Evolutionary conservation across 2,888 invertebrate species (phyloP), one percentile per base, ranked within the genome.

Genomic region (Cenopis cana): DNA sequence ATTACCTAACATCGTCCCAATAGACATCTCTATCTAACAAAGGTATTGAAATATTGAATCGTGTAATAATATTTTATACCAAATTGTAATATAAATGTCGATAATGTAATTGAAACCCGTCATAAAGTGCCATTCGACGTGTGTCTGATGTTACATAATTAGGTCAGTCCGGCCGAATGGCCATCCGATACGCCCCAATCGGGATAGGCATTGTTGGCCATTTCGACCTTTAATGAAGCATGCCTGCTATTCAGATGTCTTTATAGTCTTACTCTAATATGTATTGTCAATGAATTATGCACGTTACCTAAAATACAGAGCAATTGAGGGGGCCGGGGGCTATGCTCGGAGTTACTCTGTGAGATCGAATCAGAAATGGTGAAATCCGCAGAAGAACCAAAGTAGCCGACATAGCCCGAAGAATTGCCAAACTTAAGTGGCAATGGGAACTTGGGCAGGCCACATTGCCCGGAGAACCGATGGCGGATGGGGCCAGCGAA

Each of bases 201-300:
- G 59, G 38, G 17, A 64, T 38, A 38, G 69, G 59, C 52, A 46
- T 65, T 59, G 65, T 70, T 41, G 20, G 57, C 24, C 49, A 64
- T 69, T 69, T 17, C 56, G 69, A 57, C 56, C 69, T 64, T 41
- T 69, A 29, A 20, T 14, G 60, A 60, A 20, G 60, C 41, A n/a
- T 60, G n/a, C n/a, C 11, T 12, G 24, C 24, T 54, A 5, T 54
- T 59, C 10, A 60, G 20, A 60, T 38, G 20, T 46, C 24, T 60
- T 60, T 46, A n/a, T n/a, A n/a, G n/a, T n/a, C n/a, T n/a, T n/a
- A n/a, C n/a, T n/a, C n/a, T n/a, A n/a, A n/a, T n/a, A n/a, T n/a
- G n/a, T n/a, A n/a, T n/a, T n/a, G n/a, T n/a, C n/a, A n/a, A n/a
- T n/a, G n/a, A n/a, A n/a, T n/a, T n/a, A n/a, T n/a, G n/a, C n/a